Evolutionary conservation across 2,888 invertebrate species (phyloP).

Genomic region (Megamerina dolium): DNA sequence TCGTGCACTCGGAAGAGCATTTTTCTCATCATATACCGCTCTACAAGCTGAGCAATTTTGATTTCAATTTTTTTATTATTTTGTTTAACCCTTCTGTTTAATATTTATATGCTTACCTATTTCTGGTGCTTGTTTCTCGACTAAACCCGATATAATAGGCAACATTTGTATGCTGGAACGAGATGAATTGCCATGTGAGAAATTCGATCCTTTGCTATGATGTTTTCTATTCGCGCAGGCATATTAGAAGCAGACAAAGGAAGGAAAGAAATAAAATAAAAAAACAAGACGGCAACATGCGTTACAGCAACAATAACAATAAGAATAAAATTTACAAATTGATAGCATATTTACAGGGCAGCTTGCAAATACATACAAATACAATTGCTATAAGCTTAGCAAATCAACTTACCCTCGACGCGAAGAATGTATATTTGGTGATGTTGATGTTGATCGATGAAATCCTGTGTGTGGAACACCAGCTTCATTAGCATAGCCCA

Average conservation of each 20-base stretch:
- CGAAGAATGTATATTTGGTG: conserved; percentile 41
- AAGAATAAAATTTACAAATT: conserved; percentile 8
- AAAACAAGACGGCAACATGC: conserved; percentile 1
- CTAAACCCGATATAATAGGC: conserved; percentile 48
- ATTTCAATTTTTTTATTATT: too few species aligned
- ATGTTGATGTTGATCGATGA: conserved; percentile 41
- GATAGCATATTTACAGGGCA: conserved; percentile 11
- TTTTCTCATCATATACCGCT: too few species aligned
- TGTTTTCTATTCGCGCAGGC: conserved; percentile 32
- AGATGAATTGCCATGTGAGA: conserved; percentile 48
- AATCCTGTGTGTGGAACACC: conserved; percentile 27
- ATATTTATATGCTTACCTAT: conserved; percentile 41
- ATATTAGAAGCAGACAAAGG: conserved; percentile 2
- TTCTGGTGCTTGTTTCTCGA: conserved; percentile 47
- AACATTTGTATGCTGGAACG: conserved; percentile 50
- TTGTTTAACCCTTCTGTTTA: too few species aligned
- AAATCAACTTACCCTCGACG: conserved; percentile 39
- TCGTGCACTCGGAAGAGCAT: too few species aligned
- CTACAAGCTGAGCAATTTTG: too few species aligned
- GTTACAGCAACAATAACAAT: too few species aligned
- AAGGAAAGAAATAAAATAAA: conserved; percentile 4
- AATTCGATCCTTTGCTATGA: conserved; percentile 40
- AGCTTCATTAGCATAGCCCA: conserved; percentile 35
- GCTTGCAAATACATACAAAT: conserved; percentile 13
- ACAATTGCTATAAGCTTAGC: conserved; percentile 5